Percentiles rank a stretch among this genome's conserved stretches.
These are phyloP conservation scores for Acanthurus lineatus DNA, from an alignment of 2,797 vertebrate species.

Conservation along the genomic window DNA sequence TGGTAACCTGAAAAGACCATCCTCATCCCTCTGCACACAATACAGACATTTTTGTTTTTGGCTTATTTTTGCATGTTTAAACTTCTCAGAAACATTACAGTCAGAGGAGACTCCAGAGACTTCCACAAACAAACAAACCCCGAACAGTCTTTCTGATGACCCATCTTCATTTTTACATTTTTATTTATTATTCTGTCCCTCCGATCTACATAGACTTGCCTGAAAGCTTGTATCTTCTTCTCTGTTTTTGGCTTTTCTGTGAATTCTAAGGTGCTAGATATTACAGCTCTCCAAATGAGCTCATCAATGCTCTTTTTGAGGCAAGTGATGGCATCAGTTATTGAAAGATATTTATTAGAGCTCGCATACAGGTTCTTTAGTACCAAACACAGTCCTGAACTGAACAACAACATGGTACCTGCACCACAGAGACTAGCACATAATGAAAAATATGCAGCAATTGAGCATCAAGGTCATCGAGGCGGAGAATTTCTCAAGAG, in stretches of 20 bases:
- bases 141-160: not conserved
- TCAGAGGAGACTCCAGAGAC: not conserved
- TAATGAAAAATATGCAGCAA: conserved; percentile 56
- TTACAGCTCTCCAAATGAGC: conserved; percentile 24
- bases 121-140: conserved; percentile 3
- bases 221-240: conserved; percentile 1
- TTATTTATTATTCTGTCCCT: conserved; percentile 1
- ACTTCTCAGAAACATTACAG: conserved; percentile 5
- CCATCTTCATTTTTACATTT: not conserved
- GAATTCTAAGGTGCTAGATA: not conserved
- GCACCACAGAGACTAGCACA: conserved; percentile 27
- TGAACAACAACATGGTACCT: conserved; percentile 32
- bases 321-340: conserved; percentile 35
- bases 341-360: conserved; percentile 9
- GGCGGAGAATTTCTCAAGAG: conserved; percentile 58
- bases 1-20: conserved; percentile 12
- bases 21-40: conserved; percentile 13
- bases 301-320: not conserved
- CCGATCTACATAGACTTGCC: not conserved
- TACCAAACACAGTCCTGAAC: not conserved
- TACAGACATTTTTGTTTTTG: not conserved
- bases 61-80: conserved; percentile 25
- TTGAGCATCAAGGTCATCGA: conserved; percentile 73
- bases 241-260: conserved; percentile 1
- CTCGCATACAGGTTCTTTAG: not conserved